phyloP scores from a whole-genome alignment of 2,113 vertebrate genomes.

The Rhynchomys soricoides region DNA sequence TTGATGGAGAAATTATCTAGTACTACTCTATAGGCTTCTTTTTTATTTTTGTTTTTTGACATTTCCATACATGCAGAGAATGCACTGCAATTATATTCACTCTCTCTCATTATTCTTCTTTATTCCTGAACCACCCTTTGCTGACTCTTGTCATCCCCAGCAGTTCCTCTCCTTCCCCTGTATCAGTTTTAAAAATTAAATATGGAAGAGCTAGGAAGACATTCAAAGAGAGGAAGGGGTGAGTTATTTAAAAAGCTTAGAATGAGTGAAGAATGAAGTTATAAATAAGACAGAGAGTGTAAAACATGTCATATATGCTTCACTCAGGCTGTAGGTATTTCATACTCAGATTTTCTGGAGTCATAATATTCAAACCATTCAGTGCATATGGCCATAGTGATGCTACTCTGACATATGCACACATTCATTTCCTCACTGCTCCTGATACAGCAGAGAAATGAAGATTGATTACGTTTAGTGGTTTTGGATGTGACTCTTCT shows the following conservation, averaged over 20 bases:
- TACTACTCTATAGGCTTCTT: background rate
- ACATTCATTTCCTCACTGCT: background rate
- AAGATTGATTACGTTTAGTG: background rate
- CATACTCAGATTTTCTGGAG: background rate
- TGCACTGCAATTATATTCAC: background rate
- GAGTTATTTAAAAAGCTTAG: background rate
- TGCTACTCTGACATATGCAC: background rate
- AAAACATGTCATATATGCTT: background rate
- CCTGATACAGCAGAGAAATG: background rate
- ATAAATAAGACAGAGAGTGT: background rate
- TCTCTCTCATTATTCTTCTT: background rate
- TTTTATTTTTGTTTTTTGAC: background rate
- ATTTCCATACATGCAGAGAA: background rate
- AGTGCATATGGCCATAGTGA: background rate
- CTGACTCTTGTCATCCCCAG: background rate
- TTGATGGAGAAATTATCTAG: background rate
- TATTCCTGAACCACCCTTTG: background rate
- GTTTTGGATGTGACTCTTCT: background rate
- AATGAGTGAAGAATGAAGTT: background rate
- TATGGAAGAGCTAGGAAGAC: background rate
- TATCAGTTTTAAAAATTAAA: background rate
- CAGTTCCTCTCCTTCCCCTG: background rate
- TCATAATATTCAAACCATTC: background rate
- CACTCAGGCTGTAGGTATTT: background rate
- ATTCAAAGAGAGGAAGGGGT: background rate